phyloP scores from a whole-genome alignment of 2,888 invertebrate species.

The Cephus runcator region DNA sequence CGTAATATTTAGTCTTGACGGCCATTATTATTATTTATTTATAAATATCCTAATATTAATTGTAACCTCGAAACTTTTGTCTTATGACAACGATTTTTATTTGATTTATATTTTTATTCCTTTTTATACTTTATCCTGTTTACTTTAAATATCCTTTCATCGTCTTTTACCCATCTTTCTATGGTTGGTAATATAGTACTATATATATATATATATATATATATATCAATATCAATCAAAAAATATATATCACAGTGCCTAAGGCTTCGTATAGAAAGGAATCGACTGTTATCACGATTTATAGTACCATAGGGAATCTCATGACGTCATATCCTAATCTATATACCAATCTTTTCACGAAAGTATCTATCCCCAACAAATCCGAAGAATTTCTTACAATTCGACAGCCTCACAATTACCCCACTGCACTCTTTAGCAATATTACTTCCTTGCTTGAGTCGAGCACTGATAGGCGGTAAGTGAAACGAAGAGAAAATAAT shows the following conservation, averaged over 20 bases:
- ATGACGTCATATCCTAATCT: not conserved
- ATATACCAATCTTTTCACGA: not conserved
- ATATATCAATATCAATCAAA: not conserved
- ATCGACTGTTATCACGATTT: not conserved
- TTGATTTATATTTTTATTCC: not conserved
- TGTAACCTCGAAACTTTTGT: not conserved
- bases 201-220: not conserved
- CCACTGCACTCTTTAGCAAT: not conserved
- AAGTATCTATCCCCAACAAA: not conserved
- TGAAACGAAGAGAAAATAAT: not conserved
- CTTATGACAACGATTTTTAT: not conserved
- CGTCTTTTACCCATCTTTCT: not conserved
- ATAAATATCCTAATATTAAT: not conserved
- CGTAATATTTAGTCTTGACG: not conserved
- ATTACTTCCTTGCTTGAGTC: not conserved
- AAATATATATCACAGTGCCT: not conserved
- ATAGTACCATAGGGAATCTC: not conserved
- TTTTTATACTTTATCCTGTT: not conserved
- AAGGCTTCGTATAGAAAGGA: not conserved
- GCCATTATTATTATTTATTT: not conserved
- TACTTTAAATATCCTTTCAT: not conserved
- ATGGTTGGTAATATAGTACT: not conserved
- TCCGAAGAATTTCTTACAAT: not conserved
- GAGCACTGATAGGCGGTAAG: not conserved
- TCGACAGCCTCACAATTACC: not conserved